These are phyloP conservation scores for Anneissia japonica DNA, from an alignment of 35 echinoderm and acorn worm species.

Conservation along the genomic window DNA sequence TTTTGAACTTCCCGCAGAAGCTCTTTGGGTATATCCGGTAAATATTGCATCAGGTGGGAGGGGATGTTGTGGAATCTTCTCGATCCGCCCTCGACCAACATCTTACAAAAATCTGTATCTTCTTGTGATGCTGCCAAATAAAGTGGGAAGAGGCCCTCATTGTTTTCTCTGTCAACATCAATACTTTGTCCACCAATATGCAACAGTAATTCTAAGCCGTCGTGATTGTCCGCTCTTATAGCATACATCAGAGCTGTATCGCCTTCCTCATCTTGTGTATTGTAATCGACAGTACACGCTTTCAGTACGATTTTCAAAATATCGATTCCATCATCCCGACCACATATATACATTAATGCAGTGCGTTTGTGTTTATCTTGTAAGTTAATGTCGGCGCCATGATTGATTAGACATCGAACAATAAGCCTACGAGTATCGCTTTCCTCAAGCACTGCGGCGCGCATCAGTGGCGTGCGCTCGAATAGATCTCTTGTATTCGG, in stretches of 20 bases:
- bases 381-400: neutral
- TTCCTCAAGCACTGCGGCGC: neutral
- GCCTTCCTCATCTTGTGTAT: neutral
- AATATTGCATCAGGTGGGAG: neutral
- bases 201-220: neutral
- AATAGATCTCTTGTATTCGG: neutral
- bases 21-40: neutral
- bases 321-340: neutral
- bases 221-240: neutral
- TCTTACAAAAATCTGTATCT: neutral
- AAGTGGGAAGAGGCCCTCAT: neutral
- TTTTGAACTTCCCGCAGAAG: neutral
- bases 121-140: neutral
- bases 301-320: neutral
- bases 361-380: neutral
- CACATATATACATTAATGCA: neutral
- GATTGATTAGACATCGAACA: neutral
- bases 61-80: neutral
- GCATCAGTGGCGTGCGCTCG: neutral
- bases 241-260: neutral
- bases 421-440: neutral
- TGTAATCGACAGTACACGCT: neutral
- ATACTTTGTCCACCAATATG: neutral
- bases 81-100: neutral
- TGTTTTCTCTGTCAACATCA: neutral